phyloP scores from a whole-genome alignment of 2,113 vertebrate genomes.

The Apteryx mantelli region DNA sequence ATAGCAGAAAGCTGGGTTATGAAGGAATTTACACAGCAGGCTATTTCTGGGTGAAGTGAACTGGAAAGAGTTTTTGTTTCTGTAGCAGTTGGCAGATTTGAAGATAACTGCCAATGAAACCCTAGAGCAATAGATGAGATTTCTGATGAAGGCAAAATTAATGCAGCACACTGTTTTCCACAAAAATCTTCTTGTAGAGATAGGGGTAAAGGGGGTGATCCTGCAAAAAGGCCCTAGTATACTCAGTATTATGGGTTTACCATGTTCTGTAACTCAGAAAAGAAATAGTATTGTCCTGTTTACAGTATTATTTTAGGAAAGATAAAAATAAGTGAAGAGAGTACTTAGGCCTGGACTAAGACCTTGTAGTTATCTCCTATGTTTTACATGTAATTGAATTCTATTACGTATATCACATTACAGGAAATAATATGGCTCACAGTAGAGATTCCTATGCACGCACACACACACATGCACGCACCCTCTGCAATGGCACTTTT shows the following conservation, averaged over 20 bases:
- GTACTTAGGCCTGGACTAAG: background rate
- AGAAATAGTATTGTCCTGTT: background rate
- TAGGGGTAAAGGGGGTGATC: background rate
- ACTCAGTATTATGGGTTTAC: background rate
- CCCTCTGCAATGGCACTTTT: background rate
- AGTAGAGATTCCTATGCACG: background rate
- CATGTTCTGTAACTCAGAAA: background rate
- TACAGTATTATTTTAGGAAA: background rate
- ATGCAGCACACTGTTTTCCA: background rate
- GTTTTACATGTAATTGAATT: background rate
- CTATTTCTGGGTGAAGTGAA: constrained; percentile 32
- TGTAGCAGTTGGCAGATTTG: background rate
- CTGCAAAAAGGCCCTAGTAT: background rate
- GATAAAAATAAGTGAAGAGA: background rate
- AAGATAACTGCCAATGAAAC: constrained; percentile 37
- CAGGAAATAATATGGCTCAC: background rate
- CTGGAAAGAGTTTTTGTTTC: constrained; percentile 46
- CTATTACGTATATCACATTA: background rate
- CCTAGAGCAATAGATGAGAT: background rate
- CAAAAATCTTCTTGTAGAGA: background rate
- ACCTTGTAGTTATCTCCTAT: background rate
- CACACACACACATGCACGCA: no score
- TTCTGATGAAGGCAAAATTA: background rate
- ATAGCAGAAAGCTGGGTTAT: background rate
- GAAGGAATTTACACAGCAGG: constrained; percentile 11